Evolutionary conservation across 2,888 invertebrate species (phyloP), one percentile per base, ranked within the genome.

Genomic region (Cloeon dipterum): DNA sequence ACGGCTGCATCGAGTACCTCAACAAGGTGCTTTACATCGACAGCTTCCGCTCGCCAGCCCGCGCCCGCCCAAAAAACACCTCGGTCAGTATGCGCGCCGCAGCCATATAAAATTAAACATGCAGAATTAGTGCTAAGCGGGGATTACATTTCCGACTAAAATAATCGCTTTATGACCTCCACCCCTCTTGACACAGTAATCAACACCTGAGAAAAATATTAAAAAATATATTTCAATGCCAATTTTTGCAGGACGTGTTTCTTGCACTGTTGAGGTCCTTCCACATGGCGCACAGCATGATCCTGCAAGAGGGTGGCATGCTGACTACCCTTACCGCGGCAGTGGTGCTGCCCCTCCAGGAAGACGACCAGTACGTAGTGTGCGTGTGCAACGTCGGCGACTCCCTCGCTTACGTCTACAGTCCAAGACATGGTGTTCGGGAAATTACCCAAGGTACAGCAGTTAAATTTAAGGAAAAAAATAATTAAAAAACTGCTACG

Each of bases 371-470:
- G 47, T 74, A 71, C 50, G 63, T 78, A 34, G 77, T 79, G 26
- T 86, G 86, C 52, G 73, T 76, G 35, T 83, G 85, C 52, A 88
- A 86, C 55, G 83, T 88, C 16, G 86, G 86, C 1, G 86, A 88
- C 53, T 81, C 79, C 33, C 62, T 85, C 44, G 83, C 81, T n/a
- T 88, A 83, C 52, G 76, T 88, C 39, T 83, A 81, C 57, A 65
- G 63, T 46, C 68, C 71, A 8, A 69, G 70, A 49, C 54, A 65
- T 52, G 86, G 86, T n/a, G 76, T 88, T 7, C 59, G 85, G 35
- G 86, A 88, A 57, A 65, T 85, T 43, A 82, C 76, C 1, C 69
- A 74, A 58, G 74, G 68, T 63, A 49, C 47, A n/a, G n/a, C n/a
- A n/a, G n/a, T n/a, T n/a, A n/a, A n/a, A n/a, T n/a, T n/a, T 42